Base-by-base conservation (phyloP, 2,888 invertebrate genomes). In the Cheiracanthium punctorium region DNA sequence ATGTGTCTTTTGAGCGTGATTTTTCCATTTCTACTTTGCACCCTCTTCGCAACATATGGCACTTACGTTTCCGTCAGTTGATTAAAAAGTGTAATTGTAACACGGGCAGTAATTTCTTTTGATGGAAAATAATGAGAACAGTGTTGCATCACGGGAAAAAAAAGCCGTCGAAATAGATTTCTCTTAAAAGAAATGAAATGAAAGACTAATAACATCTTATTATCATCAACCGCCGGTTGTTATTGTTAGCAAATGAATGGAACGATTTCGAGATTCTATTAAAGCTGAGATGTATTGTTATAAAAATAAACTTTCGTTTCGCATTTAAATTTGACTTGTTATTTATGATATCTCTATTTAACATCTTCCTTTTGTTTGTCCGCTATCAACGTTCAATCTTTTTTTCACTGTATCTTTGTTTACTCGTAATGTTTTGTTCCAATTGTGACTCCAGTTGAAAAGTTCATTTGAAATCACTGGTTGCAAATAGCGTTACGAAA, bases 1-100 rank as follows among this genome's bases (percentile, higher is more conserved):
- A 58, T 58, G 70, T 82, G 82, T 82, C 82, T 77, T 64, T 73
- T 4, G 77, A 14, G 41, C 29, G 37, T 30, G 72, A 32, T 24
- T 67, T n/a, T 72, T 72, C 17, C 69, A 52, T 37, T 82, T 73
- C 65, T 71, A 7, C 33, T 75, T 69, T 48, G 10, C 48, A 17
- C 37, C 41, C 24, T n/a, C 12, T 37, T 10, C 28, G 64, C 65
- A 65, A 41, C 82, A 82, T 71, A 77, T 77, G 82, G 82, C 58
- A 58, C 58, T 58, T 58, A 58, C 12, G 20, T 58, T 58, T 58
- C 58, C 58, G 58, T 24, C 58, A 58, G 58, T 58, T 58, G 58
- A 58, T 58, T 58, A 58, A 58, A 58, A 58, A 58, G 7, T 24
- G 58, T 58, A 58, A 58, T 58, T 58, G 20, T 58, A 58, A 8